Percentiles rank a stretch among this genome's conserved stretches.
Evolutionary conservation across 2,113 vertebrate genomes (phyloP).

Genomic region (Cheirogaleus medius): DNA sequence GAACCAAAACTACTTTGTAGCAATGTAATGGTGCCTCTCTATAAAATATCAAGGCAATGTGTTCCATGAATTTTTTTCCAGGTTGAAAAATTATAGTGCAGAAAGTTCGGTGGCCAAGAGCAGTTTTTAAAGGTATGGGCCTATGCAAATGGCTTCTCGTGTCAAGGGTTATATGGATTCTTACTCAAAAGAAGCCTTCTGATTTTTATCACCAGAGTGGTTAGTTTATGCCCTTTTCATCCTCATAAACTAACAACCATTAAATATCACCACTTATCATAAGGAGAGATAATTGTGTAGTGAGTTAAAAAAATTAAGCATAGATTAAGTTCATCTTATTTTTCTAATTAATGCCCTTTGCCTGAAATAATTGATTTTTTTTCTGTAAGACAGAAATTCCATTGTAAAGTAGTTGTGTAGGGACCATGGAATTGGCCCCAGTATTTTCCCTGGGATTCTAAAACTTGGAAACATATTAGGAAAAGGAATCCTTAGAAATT

Average conservation of each 20-base stretch:
- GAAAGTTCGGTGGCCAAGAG: background rate
- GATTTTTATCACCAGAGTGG: background rate
- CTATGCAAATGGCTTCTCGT: background rate
- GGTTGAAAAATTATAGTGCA: background rate
- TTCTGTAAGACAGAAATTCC: background rate
- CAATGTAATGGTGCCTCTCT: background rate
- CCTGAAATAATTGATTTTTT: background rate
- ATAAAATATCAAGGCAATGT: background rate
- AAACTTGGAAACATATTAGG: background rate
- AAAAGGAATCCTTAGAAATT: background rate
- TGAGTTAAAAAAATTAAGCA: background rate
- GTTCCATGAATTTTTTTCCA: background rate
- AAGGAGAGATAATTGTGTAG: background rate
- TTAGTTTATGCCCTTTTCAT: background rate
- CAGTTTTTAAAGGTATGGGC: background rate
- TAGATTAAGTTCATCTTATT: background rate
- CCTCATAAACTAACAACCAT: background rate
- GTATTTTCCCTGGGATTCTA: background rate
- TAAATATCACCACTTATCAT: background rate
- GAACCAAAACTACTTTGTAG: background rate
- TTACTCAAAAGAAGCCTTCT: background rate
- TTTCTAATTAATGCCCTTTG: background rate
- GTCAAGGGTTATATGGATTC: background rate
- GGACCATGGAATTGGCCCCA: background rate
- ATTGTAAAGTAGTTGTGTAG: background rate